These are phyloP conservation scores for Conus ventricosus DNA, from an alignment of 1,140 invertebrate genomes.

Conservation along the genomic window DNA sequence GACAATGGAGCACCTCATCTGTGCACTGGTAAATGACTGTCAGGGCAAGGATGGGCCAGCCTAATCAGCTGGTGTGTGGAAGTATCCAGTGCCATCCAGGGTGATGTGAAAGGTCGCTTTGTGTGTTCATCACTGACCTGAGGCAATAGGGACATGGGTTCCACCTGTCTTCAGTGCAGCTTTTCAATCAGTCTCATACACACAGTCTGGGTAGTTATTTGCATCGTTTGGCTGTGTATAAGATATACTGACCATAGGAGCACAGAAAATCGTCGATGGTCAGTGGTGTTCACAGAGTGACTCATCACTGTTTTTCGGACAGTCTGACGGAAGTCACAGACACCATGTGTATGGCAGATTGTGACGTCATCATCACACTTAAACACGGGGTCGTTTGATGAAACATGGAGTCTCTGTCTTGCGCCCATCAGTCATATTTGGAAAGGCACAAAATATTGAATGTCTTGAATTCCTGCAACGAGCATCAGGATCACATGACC, in stretches of 20 bases:
- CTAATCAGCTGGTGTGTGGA: not conserved
- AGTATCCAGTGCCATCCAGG: slow-evolving; percentile 1
- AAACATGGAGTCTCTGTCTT: not conserved
- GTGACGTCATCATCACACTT: not conserved
- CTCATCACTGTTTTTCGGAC: not conserved
- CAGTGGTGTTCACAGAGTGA: not conserved
- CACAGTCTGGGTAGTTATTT: slow-evolving; percentile 10
- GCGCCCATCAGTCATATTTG: not conserved
- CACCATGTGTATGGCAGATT: slow-evolving; percentile 23
- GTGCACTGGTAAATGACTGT: slow-evolving; percentile 14
- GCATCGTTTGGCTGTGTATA: not conserved
- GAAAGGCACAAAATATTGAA: not conserved
- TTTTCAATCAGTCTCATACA: slow-evolving; percentile 13
- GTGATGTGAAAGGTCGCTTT: not conserved
- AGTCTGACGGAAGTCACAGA: slow-evolving; percentile 25
- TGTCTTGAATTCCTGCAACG: not conserved
- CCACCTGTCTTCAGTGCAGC: not conserved
- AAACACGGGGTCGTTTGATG: not conserved
- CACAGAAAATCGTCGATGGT: not conserved
- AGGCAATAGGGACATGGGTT: not conserved
- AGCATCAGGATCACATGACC: not conserved
- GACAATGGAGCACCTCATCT: not conserved
- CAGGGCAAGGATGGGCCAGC: not conserved
- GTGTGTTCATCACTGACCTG: not conserved
- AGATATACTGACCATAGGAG: slow-evolving; percentile 5